Conservation (phyloP, 1,140 invertebrate species). For the Leptonema lineaticorne region DNA sequence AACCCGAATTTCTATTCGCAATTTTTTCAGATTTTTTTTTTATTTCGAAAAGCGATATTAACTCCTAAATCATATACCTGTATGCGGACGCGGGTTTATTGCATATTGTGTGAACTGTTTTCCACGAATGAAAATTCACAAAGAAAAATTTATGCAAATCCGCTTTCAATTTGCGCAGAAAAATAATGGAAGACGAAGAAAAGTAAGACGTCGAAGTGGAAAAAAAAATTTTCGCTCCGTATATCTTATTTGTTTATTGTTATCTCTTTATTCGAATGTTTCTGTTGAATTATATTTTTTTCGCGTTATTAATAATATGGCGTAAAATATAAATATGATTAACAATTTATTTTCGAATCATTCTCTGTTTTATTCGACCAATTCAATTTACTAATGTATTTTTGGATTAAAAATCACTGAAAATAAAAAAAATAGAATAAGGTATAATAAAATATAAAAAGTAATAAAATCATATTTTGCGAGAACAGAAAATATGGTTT, state of each 20-base stretch:
- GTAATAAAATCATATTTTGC: no score
- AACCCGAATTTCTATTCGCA: slow-evolving; percentile 9
- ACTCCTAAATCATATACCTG: slow-evolving; percentile 19
- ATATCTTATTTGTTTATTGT: slow-evolving; percentile 6
- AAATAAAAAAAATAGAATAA: no score
- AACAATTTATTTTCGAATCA: no score
- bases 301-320: not conserved
- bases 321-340: no score
- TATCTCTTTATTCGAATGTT: no score
- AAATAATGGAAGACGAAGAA: slow-evolving; percentile 16
- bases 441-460: no score
- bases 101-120: slow-evolving; percentile 8
- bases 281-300: no score
- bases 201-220: not conserved
- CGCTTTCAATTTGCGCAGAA: slow-evolving; percentile 5
- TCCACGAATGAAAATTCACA: slow-evolving; percentile 8
- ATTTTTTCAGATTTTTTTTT: slow-evolving; percentile 12
- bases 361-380: no score
- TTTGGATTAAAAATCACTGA: no score
- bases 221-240: not conserved
- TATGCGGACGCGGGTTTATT: not conserved
- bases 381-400: no score
- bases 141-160: slow-evolving; percentile 12
- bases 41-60: slow-evolving; percentile 13
- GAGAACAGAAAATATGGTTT: no score